Conservation (phyloP, 2,797 vertebrate species). For the Artibeus jamaicensis region DNA sequence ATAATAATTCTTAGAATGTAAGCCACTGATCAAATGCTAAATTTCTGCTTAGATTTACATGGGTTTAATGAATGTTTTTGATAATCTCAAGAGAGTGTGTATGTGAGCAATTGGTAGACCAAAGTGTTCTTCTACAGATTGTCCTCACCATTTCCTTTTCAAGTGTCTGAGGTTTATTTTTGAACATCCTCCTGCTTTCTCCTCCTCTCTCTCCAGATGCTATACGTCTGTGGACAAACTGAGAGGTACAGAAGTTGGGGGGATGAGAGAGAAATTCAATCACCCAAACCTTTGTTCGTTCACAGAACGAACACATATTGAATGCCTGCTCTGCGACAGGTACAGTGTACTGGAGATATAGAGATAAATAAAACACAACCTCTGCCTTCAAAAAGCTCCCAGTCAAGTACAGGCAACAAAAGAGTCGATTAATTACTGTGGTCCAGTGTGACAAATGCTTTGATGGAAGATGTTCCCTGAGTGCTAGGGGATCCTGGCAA, state of each 20-base stretch:
- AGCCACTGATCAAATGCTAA: not conserved
- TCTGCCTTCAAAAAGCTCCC: not conserved
- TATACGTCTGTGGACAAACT: not conserved
- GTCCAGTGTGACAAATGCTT: not conserved
- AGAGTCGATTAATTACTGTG: not conserved
- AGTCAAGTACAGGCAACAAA: not conserved
- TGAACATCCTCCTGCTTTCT: not conserved
- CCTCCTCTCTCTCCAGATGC: not conserved
- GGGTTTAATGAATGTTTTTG: not conserved
- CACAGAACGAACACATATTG: not conserved
- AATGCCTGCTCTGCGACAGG: not conserved
- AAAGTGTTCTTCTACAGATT: not conserved
- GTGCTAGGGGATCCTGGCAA: not conserved
- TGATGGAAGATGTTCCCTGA: not conserved
- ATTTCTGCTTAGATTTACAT: not conserved
- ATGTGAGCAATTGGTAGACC: not conserved
- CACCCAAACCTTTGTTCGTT: not conserved
- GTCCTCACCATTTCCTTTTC: not conserved
- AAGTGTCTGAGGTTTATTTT: not conserved
- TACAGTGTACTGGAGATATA: not conserved
- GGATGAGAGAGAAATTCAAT: not conserved
- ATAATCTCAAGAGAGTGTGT: not conserved
- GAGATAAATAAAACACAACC: not conserved
- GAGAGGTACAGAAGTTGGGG: not conserved
- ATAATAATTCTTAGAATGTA: not conserved